Base-by-base conservation (phyloP, 2,797 vertebrate species). In the Channa striata region DNA sequence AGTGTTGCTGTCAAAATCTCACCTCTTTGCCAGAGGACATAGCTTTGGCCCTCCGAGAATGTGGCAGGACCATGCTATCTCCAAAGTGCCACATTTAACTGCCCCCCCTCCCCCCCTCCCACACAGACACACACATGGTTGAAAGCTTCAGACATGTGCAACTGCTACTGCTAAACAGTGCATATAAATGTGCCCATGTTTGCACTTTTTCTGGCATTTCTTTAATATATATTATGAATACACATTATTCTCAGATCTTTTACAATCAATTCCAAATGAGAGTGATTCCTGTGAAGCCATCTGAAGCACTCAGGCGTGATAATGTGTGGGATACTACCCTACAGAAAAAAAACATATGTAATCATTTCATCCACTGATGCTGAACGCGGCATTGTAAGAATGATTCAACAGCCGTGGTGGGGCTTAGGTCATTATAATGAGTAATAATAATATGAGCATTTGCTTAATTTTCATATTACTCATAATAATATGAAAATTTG, bases 1-100 rank as follows among this genome's bases (percentile, higher is more conserved):
- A 93, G 83, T 68, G 77, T 73, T 86, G 85, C 86, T 58, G 89
- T 88, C 88, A 91, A 93, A 93, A 42, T 94, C 93, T 93, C 93
- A 93, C 92, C 91, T 90, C 90, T 70, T 81, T 90, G 93, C 89
- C 90, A 93, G 90, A 87, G 86, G 79, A 88, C 87, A 77, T 30
- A 73, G 85, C 80, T 80, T 81, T 57, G 87, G 85, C 85, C 83
- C 17, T 59, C 68, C 1, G 86, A 91, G 93, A 94, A 95, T 94
- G 91, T 94, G 80, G 87, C 93, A 89, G 85, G 62, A 76, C 69
- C 68, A 60, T 64, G 91, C 74, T 81, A 94, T 81, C 87, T 91
- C 78, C 76, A 74, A 52, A 75, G 62, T 40, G 65, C 74, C 54
- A 70, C 74, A 81, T 78, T 78, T 61, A 81, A 74, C 77, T 46